phyloP scores from a whole-genome alignment of 2,888 invertebrate genomes.

The Brachynemurus nebulosus region DNA sequence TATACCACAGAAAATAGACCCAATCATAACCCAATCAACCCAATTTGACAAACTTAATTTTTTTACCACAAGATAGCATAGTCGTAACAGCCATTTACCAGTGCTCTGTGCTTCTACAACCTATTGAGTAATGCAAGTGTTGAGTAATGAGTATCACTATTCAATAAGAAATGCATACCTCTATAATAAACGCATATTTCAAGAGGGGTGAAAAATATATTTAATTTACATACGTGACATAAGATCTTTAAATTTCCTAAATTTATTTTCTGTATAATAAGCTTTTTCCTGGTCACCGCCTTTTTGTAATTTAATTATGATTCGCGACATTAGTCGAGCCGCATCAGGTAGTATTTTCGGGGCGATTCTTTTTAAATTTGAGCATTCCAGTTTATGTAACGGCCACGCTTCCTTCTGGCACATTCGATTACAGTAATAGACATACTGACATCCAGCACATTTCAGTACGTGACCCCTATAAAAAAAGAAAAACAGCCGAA shows the following conservation, averaged over 20 bases:
- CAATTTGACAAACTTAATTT: no score
- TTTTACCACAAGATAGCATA: no score
- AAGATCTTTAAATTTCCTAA: conserved; percentile 67
- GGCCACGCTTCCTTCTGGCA: conserved; percentile 77
- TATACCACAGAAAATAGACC: no score
- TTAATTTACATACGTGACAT: conserved; percentile 80
- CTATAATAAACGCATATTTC: no score
- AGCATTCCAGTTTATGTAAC: conserved; percentile 73
- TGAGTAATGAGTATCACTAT: no score
- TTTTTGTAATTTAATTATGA: conserved; percentile 53
- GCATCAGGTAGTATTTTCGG: conserved; percentile 70
- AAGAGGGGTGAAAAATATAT: conserved; percentile 1
- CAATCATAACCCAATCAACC: no score
- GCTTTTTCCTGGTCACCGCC: conserved; percentile 53
- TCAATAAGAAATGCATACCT: no score
- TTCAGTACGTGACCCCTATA: conserved; percentile 56
- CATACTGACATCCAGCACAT: conserved; percentile 73
- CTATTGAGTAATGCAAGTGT: no score
- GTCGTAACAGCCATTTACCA: no score
- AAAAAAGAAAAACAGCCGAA: conserved; percentile 19
- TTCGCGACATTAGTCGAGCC: conserved; percentile 61
- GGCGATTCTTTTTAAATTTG: conserved; percentile 51
- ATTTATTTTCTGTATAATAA: conserved; percentile 54
- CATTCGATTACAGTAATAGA: conserved; percentile 63
- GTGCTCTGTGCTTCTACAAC: no score